Evolutionary conservation across 1,140 invertebrate species (phyloP).

Genomic region (Globodera rostochiensis): DNA sequence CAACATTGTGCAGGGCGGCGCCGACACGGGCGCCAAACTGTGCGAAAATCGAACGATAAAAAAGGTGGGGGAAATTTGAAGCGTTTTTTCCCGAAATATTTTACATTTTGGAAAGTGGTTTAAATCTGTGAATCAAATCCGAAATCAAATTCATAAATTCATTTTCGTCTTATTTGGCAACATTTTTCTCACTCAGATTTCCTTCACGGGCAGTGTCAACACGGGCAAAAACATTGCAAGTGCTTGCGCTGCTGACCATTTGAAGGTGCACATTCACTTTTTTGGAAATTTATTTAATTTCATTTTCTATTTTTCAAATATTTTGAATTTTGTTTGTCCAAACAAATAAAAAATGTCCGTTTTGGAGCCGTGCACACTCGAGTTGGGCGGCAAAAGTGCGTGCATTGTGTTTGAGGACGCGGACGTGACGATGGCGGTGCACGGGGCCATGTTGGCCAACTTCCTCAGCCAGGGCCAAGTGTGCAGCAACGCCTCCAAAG

Average conservation of each 20-base stretch:
- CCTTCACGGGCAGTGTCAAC: slow-evolving; percentile 71
- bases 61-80: slow-evolving; percentile 65
- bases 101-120: neutral
- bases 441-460: slow-evolving; percentile 71
- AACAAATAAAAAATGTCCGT: too few relatives aligned
- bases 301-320: too few relatives aligned
- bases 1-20: slow-evolving; percentile 70
- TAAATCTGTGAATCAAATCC: neutral
- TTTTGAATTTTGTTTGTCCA: too few relatives aligned
- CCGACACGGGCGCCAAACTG: slow-evolving; percentile 67
- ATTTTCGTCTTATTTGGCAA: too few relatives aligned
- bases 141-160: neutral
- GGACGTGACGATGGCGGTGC: slow-evolving; percentile 70
- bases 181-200: slow-evolving; percentile 52
- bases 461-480: slow-evolving; percentile 71
- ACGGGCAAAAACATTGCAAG: slow-evolving; percentile 70
- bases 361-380: slow-evolving; percentile 71
- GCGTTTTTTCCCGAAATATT: too few relatives aligned
- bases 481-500: slow-evolving; percentile 72
- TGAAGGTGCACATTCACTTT: neutral
- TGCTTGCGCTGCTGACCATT: slow-evolving; percentile 65
- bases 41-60: slow-evolving; percentile 66
- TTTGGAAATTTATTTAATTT: slow-evolving; percentile 44
- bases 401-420: slow-evolving; percentile 71
- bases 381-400: slow-evolving; percentile 72